These are phyloP conservation scores for Coreoperca whiteheadi DNA, from an alignment of 2,113 vertebrate genomes.

Conservation along the genomic window DNA sequence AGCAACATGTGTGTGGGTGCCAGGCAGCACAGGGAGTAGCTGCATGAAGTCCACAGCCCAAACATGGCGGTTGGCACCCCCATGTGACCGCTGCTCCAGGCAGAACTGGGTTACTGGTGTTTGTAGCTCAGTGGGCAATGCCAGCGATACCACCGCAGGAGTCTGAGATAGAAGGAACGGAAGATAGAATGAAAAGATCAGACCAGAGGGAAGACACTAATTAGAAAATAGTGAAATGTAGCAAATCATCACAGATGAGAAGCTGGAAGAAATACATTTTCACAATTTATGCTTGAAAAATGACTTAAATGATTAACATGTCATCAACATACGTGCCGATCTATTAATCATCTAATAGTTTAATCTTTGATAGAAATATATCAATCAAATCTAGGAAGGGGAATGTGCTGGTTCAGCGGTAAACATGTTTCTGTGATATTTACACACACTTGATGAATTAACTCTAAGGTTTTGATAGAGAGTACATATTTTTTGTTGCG, in stretches of 20 bases:
- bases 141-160: conserved; percentile 91
- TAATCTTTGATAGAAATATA: not conserved
- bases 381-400: not conserved
- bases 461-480: not conserved
- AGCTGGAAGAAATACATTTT: not conserved
- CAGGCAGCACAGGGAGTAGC: conserved; percentile 91
- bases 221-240: not conserved
- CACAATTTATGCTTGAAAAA: too few relatives aligned
- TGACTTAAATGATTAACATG: not conserved
- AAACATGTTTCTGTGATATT: not conserved
- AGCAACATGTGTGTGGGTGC: conserved; percentile 91
- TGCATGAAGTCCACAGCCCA: conserved; percentile 98
- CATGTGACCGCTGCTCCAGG: conserved; percentile 92
- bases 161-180: conserved; percentile 78
- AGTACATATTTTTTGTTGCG: not conserved
- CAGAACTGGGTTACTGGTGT: conserved; percentile 94
- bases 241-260: not conserved
- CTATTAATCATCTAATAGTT: not conserved
- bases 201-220: not conserved
- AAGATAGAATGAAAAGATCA: not conserved
- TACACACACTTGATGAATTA: not conserved
- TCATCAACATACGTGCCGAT: conserved; percentile 1
- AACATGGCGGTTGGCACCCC: conserved; percentile 89
- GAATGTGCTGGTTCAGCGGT: not conserved
- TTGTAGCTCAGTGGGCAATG: conserved; percentile 92